Evolutionary conservation across 2,797 vertebrate species (phyloP).

Genomic region (Lagothrix lagotricha): DNA sequence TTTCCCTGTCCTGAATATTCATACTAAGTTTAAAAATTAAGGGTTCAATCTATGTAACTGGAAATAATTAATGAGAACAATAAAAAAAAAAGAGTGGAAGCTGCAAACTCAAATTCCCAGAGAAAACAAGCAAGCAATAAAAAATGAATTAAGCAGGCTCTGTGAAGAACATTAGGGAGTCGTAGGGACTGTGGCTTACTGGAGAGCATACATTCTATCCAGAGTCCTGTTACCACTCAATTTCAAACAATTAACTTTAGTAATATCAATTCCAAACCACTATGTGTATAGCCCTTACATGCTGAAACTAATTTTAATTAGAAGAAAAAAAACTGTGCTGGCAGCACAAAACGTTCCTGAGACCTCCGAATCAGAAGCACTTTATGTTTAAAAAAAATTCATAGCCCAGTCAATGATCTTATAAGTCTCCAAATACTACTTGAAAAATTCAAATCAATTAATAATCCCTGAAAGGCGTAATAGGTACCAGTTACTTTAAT

Average conservation of each 20-base stretch:
- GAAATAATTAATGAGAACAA: not conserved
- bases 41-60: not conserved
- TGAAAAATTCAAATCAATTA: constrained; percentile 8
- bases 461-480: not conserved
- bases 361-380: not conserved
- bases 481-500: not conserved
- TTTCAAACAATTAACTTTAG: not conserved
- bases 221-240: not conserved
- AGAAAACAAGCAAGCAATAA: not conserved
- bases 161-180: not conserved
- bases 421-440: not conserved
- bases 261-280: not conserved
- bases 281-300: not conserved
- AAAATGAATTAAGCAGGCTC: not conserved
- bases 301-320: not conserved
- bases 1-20: not conserved
- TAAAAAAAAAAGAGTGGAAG: not conserved
- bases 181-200: not conserved
- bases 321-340: not conserved
- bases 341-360: not conserved
- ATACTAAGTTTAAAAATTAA: not conserved
- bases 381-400: not conserved
- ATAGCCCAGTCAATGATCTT: not conserved
- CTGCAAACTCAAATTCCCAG: not conserved
- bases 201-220: not conserved